Percentiles rank a stretch among this genome's conserved stretches.
phyloP scores from a whole-genome alignment of 2,888 invertebrate genomes.

The Calliphora vomitoria region DNA sequence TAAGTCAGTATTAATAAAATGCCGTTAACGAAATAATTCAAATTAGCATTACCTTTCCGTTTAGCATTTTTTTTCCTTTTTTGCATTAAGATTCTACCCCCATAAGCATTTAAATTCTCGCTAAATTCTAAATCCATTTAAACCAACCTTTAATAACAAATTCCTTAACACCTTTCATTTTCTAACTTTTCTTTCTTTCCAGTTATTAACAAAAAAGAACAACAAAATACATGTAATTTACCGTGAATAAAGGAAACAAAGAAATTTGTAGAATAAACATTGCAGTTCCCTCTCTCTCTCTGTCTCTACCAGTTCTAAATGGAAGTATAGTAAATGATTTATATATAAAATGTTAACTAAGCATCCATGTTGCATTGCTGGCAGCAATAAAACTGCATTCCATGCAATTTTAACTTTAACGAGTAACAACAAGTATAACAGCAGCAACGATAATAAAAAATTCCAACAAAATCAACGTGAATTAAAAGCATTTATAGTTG shows the following conservation, averaged over 20 bases:
- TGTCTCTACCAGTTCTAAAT: not conserved
- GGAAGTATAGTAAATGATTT: conserved; percentile 47
- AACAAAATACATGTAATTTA: conserved; percentile 22
- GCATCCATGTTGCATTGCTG: conserved; percentile 66
- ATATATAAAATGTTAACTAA: conserved; percentile 71
- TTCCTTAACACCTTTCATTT: conserved; percentile 11
- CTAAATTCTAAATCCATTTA: conserved; percentile 5
- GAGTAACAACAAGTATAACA: conserved; percentile 32
- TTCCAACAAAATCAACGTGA: conserved; percentile 47
- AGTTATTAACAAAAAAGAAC: conserved; percentile 10
- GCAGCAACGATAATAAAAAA: conserved; percentile 26
- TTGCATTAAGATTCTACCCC: too few relatives aligned
- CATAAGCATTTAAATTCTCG: not conserved
- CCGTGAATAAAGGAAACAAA: conserved; percentile 4
- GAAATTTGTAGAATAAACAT: not conserved
- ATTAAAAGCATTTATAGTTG: conserved; percentile 49
- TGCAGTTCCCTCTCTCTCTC: too few relatives aligned
- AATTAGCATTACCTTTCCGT: too few relatives aligned
- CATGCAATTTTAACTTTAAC: conserved; percentile 61
- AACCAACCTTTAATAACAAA: not conserved
- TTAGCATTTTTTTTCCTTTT: too few relatives aligned
- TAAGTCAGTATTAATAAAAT: too few relatives aligned
- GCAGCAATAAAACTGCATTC: conserved; percentile 75
- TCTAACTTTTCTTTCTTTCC: conserved; percentile 14
- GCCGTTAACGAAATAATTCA: too few relatives aligned